Conservation (phyloP, 2,888 invertebrate species). For the Chloroclystis v-ata region DNA sequence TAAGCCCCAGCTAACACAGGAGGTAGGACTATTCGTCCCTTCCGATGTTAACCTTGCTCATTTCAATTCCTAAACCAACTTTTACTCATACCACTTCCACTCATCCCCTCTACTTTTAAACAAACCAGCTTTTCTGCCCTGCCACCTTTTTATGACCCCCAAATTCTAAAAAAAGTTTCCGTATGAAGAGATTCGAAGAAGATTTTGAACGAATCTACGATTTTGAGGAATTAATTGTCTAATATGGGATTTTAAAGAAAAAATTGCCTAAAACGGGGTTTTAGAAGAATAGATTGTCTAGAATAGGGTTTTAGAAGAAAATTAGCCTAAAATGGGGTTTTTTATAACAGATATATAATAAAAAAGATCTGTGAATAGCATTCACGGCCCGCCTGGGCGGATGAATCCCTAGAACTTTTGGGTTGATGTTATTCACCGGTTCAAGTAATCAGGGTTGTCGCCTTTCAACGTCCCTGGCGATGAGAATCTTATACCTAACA, state of each 20-base stretch:
- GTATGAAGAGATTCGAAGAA: not conserved
- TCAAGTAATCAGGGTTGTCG: not conserved
- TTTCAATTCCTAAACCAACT: no score
- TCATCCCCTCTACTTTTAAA: not conserved
- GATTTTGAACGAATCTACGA: no score
- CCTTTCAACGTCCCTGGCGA: not conserved
- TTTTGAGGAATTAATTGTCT: not conserved
- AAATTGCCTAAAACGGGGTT: no score
- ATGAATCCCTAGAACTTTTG: not conserved
- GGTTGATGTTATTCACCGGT: conserved; percentile 1
- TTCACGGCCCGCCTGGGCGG: not conserved
- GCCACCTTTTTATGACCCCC: not conserved
- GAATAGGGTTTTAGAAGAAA: no score
- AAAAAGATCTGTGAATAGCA: not conserved
- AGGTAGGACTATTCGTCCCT: no score
- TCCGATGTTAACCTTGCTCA: no score
- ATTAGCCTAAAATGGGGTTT: no score
- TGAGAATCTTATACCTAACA: not conserved
- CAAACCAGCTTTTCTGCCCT: not conserved
- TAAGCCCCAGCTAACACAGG: no score
- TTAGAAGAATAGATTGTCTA: no score
- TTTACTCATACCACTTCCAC: not conserved
- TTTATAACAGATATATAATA: no score
- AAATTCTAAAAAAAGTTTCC: not conserved
- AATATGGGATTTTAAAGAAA: not conserved